Evolutionary conservation across 2,797 vertebrate genomes (phyloP).

Genomic region (Iguana delicatissima): DNA sequence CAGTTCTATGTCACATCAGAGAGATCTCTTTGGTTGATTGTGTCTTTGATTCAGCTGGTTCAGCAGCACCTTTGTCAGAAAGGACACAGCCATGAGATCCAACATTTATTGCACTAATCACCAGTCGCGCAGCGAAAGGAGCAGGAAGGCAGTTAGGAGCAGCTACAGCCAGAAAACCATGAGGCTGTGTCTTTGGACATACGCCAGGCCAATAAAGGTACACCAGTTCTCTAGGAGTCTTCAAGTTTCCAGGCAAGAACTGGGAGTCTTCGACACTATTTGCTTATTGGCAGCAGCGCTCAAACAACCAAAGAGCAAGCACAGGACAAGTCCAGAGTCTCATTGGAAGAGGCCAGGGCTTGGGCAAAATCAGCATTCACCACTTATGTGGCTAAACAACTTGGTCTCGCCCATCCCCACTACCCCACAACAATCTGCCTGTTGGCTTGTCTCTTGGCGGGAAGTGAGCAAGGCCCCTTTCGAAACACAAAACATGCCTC

Average conservation of each 20-base stretch:
- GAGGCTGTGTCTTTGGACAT: background rate
- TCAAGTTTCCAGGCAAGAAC: background rate
- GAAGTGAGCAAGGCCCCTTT: background rate
- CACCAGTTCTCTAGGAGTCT: rapidly evolving
- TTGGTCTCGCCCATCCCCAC: background rate
- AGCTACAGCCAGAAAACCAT: background rate
- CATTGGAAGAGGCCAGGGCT: background rate
- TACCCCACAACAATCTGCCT: background rate
- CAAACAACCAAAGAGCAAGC: background rate
- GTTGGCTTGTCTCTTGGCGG: background rate
- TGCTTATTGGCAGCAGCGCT: background rate
- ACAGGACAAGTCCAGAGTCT: background rate
- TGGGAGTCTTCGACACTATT: background rate
- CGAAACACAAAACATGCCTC: background rate
- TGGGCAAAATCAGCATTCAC: rapidly evolving
- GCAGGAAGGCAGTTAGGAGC: background rate
- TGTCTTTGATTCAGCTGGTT: background rate
- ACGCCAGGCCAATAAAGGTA: rapidly evolving
- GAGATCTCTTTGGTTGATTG: background rate
- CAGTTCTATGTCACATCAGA: background rate
- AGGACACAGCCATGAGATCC: rapidly evolving
- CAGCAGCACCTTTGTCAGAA: background rate
- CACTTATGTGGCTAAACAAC: background rate
- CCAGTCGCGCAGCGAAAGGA: rapidly evolving
- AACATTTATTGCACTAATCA: background rate